Base-by-base conservation (phyloP, 2,888 invertebrate species). In the Leptodirus hochenwartii region DNA sequence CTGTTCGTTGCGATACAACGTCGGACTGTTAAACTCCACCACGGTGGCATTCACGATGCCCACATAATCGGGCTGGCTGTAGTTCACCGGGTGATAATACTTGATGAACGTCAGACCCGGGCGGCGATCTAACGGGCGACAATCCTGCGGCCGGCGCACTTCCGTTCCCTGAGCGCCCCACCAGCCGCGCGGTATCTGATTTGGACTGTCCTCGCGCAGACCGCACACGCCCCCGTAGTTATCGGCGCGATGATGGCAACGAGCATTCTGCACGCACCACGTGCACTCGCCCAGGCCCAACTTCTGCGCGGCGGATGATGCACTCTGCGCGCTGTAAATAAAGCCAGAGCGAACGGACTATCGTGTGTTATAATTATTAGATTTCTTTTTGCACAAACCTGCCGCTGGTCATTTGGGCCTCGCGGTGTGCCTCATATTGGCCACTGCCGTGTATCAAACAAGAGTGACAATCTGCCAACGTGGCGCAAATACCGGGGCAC, bases 231-330 rank as follows among this genome's bases (percentile, higher is more conserved):
- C 84, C n/a, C n/a, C n/a, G 41, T 75, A 77, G 49, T 73, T 78
- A 50, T 79, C 73, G 45, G 82, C 78, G 45, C 77, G 76, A 43
- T 81, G 79, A 51, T 88, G 87, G 48, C 91, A 91, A 23, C 79
- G 64, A 0, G 84, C 84, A 47, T 85, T 85, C 49, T 90, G 87
- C 2, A 91, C 88, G 50, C 90, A 91, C 90, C 91, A 91, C 23
- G 76, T 77, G 47, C 85, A 87, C 41, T 81, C 78, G 30, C 76
- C 75, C 3, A 82, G 56, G 13, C 79, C 75, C 30, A 82, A 53
- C 46, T 81, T 79, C 40, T 74, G 72, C 29, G 81, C 78, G 26
- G 81, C 77, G 1, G 74, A 72, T 34, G n/a, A n/a, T n/a, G n/a
- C n/a, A n/a, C n/a, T n/a, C n/a, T n/a, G n/a, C n/a, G n/a, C n/a